Conservation (phyloP, 2,113 vertebrate species). For the Coptodon rendalli region DNA sequence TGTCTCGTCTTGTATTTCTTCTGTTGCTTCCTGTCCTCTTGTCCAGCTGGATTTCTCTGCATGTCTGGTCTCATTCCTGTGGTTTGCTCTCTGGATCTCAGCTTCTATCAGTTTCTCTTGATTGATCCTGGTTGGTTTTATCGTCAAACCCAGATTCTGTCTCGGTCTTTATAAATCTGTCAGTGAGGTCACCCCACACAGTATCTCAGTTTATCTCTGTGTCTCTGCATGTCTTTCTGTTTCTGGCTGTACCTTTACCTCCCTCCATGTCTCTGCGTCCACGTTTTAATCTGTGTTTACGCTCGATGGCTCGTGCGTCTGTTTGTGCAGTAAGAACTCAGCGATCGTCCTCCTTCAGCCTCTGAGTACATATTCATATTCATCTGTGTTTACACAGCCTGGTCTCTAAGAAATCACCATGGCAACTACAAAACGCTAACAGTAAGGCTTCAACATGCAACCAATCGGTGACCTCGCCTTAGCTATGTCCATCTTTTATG, state of each 20-base stretch:
- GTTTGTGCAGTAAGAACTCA: not conserved
- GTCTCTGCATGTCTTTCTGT: not conserved
- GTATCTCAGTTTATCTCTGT: not conserved
- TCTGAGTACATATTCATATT: fast-evolving
- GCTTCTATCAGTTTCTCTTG: not conserved
- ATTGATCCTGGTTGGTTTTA: not conserved
- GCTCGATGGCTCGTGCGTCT: fast-evolving
- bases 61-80: not conserved
- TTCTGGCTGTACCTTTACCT: not conserved
- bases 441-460: not conserved
- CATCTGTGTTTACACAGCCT: not conserved
- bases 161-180: fast-evolving
- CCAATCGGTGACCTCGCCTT: not conserved
- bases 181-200: not conserved
- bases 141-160: not conserved
- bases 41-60: not conserved
- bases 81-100: not conserved
- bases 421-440: not conserved
- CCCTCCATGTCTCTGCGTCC: not conserved
- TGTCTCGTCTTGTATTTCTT: not conserved
- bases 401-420: not conserved
- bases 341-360: not conserved
- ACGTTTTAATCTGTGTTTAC: not conserved
- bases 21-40: not conserved
- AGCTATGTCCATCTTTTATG: not conserved